Evolutionary conservation across 2,888 invertebrate genomes (phyloP).

Genomic region (Tipula confusa): DNA sequence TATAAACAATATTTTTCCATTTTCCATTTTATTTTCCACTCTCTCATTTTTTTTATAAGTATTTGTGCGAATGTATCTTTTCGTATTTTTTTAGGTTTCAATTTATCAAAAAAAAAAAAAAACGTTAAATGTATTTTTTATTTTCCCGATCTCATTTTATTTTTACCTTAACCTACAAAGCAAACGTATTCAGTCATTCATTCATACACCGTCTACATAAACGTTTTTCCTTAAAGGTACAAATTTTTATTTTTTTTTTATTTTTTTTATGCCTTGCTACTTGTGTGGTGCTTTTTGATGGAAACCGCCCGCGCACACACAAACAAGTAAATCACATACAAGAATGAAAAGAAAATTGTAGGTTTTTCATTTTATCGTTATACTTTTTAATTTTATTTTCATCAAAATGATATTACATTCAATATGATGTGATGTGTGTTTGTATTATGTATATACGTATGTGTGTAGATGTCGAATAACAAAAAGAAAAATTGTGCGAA

Average conservation of each 20-base stretch:
- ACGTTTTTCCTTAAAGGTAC: neutral
- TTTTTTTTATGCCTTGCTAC: neutral
- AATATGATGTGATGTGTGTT: neutral
- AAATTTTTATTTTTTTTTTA: neutral
- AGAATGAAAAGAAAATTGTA: neutral
- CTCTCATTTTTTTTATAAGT: neutral
- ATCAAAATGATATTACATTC: neutral
- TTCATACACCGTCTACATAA: neutral
- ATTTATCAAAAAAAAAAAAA: neutral
- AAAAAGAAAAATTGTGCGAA: neutral
- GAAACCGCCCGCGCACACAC: neutral
- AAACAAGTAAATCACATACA: neutral
- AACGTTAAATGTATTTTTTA: neutral
- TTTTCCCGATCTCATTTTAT: neutral
- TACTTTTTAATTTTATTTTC: neutral
- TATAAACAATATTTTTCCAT: slow-evolving; percentile 1
- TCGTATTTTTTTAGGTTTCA: neutral
- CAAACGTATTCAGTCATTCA: neutral
- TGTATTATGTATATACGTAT: neutral
- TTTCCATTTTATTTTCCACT: neutral
- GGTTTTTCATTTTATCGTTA: neutral
- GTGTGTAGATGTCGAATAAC: neutral
- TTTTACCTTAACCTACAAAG: neutral
- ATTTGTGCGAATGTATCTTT: neutral
- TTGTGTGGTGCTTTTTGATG: neutral